Base-by-base conservation (phyloP, 2,113 vertebrate genomes). In the Chaenocephalus aceratus region DNA sequence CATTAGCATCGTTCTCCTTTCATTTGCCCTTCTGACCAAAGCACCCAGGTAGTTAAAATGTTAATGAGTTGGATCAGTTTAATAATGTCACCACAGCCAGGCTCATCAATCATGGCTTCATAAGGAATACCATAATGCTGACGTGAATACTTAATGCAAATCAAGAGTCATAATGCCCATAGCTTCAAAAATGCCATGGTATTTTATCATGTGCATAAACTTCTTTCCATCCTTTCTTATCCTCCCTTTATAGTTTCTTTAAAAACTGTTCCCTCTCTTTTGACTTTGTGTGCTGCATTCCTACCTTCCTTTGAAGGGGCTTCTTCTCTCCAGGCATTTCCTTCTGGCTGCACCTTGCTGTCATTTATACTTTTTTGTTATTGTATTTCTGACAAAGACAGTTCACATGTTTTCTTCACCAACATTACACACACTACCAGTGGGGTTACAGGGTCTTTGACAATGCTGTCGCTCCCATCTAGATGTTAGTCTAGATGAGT, bases 51-150 rank as follows among this genome's bases (percentile, higher is more conserved):
- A 81, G 89, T 93, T 91, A 93, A 90, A 91, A 93, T 93, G 87
- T 91, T 93, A 93, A 95, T 94, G 90, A 92, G 81, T 84, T 70
- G 83, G 83, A 91, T 93, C 71, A 69, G 52, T 92, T 92, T 93
- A 90, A 95, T 93, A 93, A 94, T 95, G 92, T 90, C 92, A 93
- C 81, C 62, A 57, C 67, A 80, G 81, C 57, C 11, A 64, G 59
- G 52, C 63, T 90, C 87, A 80, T 94, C 84, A 91, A 91, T 94
- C 92, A 86, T 15, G 67, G 82, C 74, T 85, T 91, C 84, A 81
- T 86, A 85, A 83, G 41, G 70, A 87, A 73, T 75, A 60, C 70
- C 26, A 70, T 89, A 91, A 83, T 65, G 82, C 89, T 85, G 89
- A 90, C 78, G 70, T 80, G 85, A 85, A 87, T 87, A 80, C 66